Evolutionary conservation across 2,888 invertebrate genomes (phyloP), one percentile per base, ranked within the genome.

Genomic region (Eristalis pertinax): DNA sequence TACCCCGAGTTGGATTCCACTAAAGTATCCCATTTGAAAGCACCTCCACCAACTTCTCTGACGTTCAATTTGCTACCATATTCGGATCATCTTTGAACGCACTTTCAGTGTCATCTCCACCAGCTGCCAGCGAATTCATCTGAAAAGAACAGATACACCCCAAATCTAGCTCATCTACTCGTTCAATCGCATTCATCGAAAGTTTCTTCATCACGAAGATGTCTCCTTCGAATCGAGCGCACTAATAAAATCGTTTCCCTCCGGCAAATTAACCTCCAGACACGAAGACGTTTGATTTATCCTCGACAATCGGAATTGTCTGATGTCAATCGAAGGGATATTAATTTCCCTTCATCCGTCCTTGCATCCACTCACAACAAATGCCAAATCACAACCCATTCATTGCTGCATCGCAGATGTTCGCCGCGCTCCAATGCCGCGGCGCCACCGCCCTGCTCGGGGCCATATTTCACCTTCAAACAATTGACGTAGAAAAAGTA

Each of bases 391-490:
- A 43, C 41, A 65, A 60, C 15, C 22, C 78, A 60, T 65, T 65
- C 70, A 72, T 72, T 64, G 58, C 7, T 2, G 26, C 64, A 72
- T 64, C 70, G 22, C 70, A 78, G 70, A 41, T 72, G 70, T 32
- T 67, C 62, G 29, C 11, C 29, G 11, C 62, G 10, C 41, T 58
- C 24, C 43, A 22, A 41, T 22, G 26, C 26, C 26, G 26, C 26
- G 4, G 26, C 26, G 26, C 26, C 26, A 26, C 26, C 26, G 26
- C 19, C 22, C 24, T 24, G 19, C 72, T 65, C 43, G 60, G 50
- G 65, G 78, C 64, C 41, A 78, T 72, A 43, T 64, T 78, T 72
- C 70, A 78, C 78, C 78, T 78, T 65, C 32, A 2, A 78, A 41
- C 78, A 72, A 73, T 60, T 73, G 73, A 62, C 29, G 26, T 19